A percentile compares a stretch with the other conserved stretches of the same genome.
These are phyloP conservation scores for Shinisaurus crocodilurus DNA, from an alignment of 2,113 vertebrate species.

Conservation along the genomic window DNA sequence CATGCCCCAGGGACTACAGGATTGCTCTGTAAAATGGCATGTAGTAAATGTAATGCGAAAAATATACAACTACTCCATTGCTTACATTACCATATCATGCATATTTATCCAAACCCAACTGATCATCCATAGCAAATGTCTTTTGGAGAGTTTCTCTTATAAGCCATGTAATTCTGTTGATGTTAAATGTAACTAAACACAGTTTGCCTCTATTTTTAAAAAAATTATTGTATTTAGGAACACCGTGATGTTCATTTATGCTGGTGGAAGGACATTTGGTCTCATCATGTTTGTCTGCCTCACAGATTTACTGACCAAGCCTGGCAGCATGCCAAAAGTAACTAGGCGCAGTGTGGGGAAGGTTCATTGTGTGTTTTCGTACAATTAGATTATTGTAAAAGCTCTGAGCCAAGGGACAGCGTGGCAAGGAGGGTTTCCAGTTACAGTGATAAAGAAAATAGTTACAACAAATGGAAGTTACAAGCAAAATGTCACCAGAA, in stretches of 20 bases:
- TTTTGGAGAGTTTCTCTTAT: neutral
- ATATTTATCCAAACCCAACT: neutral
- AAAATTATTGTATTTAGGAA: neutral
- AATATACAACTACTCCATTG: neutral
- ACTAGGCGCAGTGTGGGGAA: slow-evolving; percentile 25
- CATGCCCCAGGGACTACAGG: too few relatives aligned
- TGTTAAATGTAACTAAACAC: slow-evolving; percentile 1
- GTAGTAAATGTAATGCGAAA: neutral
- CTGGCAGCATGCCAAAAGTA: slow-evolving; percentile 18
- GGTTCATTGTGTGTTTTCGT: slow-evolving; percentile 38
- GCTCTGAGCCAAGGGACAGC: slow-evolving; percentile 30
- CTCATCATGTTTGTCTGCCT: neutral
- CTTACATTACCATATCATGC: neutral
- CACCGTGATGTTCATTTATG: neutral
- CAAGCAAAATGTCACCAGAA: neutral
- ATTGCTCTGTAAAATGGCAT: neutral
- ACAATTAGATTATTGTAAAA: slow-evolving; percentile 59
- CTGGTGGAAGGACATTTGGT: neutral
- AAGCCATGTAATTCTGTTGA: neutral
- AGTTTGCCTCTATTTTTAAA: slow-evolving; percentile 9
- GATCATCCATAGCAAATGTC: neutral
- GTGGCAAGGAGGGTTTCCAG: slow-evolving; percentile 32
- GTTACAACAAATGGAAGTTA: slow-evolving; percentile 11
- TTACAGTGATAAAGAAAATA: slow-evolving; percentile 45
- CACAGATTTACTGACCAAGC: slow-evolving; percentile 38